These are phyloP conservation scores for Gobionotothen gibberifrons DNA, from an alignment of 2,797 vertebrate genomes.

Conservation along the genomic window DNA sequence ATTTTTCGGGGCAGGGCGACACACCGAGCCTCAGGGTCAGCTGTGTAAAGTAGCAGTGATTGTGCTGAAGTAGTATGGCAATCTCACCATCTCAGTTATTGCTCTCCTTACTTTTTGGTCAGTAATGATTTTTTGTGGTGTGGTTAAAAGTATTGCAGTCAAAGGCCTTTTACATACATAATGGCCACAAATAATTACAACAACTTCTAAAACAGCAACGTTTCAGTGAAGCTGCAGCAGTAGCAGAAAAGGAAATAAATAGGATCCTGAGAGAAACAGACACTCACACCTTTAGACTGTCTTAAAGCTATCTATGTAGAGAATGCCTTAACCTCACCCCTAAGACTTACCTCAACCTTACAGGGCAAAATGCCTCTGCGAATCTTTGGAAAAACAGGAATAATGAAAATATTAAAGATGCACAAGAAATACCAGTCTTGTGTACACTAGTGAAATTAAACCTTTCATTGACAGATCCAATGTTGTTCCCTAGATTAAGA, in stretches of 20 bases:
- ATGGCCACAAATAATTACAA: slow-evolving; percentile 61
- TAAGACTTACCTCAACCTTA: slow-evolving; percentile 54
- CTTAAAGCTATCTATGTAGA: slow-evolving; percentile 58
- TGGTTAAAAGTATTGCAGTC: slow-evolving; percentile 73
- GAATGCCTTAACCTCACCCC: slow-evolving; percentile 57
- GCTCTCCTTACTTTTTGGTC: slow-evolving; percentile 78
- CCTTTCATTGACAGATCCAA: slow-evolving; percentile 41
- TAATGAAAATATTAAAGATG: slow-evolving; percentile 50
- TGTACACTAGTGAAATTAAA: slow-evolving; percentile 52
- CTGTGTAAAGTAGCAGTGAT: slow-evolving; percentile 72
- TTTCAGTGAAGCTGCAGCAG: slow-evolving; percentile 63
- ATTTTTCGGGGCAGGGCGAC: slow-evolving; percentile 54
- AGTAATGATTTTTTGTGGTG: slow-evolving; percentile 67
- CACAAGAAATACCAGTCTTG: slow-evolving; percentile 52
- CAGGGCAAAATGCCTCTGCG: slow-evolving; percentile 42
- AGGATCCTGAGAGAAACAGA: slow-evolving; percentile 82
- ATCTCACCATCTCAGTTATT: slow-evolving; percentile 72
- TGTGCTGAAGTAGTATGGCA: slow-evolving; percentile 74
- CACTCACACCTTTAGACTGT: slow-evolving; percentile 60
- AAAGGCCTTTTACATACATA: slow-evolving; percentile 63
- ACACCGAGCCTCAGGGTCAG: slow-evolving; percentile 41
- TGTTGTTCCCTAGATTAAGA: slow-evolving; percentile 32
- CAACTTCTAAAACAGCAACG: slow-evolving; percentile 55
- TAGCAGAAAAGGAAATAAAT: slow-evolving; percentile 78
- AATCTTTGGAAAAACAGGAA: slow-evolving; percentile 76